Percentiles rank a stretch among this genome's conserved stretches.
Evolutionary conservation across 2,797 vertebrate species (phyloP).

Genomic region (Anguilla obscura): DNA sequence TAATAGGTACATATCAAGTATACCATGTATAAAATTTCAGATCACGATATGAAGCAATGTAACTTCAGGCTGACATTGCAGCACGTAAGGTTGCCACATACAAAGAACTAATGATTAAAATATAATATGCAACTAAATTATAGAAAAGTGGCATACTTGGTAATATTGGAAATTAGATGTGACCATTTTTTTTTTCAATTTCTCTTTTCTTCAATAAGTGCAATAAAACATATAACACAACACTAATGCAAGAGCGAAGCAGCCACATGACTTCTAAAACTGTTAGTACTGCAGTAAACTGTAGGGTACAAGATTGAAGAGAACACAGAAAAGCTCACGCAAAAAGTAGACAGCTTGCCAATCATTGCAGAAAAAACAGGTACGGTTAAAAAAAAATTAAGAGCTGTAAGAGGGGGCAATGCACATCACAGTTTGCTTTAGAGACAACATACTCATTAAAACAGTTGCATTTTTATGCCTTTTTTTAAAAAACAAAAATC

Average conservation of each 20-base stretch:
- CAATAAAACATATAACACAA: slow-evolving; percentile 87
- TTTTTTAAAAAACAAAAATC: slow-evolving; percentile 52
- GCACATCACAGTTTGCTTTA: slow-evolving; percentile 80
- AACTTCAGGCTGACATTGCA: slow-evolving; percentile 81
- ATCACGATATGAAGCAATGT: slow-evolving; percentile 96
- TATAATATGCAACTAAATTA: slow-evolving; percentile 77
- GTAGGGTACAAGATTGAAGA: slow-evolving; percentile 74
- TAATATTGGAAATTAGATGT: slow-evolving; percentile 72
- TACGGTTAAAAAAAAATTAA: slow-evolving; percentile 50
- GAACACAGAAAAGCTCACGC: slow-evolving; percentile 81
- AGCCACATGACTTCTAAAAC: slow-evolving; percentile 91
- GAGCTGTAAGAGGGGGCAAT: slow-evolving; percentile 73
- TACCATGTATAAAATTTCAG: slow-evolving; percentile 99
- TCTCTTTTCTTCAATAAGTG: slow-evolving; percentile 80
- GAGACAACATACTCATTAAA: slow-evolving; percentile 63
- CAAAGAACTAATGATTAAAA: slow-evolving; percentile 83
- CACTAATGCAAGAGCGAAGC: slow-evolving; percentile 88
- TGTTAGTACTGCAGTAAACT: slow-evolving; percentile 81
- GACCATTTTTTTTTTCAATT: slow-evolving; percentile 63
- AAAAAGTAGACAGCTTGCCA: slow-evolving; percentile 75
- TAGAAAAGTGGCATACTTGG: slow-evolving; percentile 79
- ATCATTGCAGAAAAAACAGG: slow-evolving; percentile 68
- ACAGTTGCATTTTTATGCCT: slow-evolving; percentile 63
- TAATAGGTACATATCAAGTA: slow-evolving; percentile 94
- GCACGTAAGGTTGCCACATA: slow-evolving; percentile 80